phyloP scores from a whole-genome alignment of 2,888 invertebrate species.

The Polyommatus icarus region DNA sequence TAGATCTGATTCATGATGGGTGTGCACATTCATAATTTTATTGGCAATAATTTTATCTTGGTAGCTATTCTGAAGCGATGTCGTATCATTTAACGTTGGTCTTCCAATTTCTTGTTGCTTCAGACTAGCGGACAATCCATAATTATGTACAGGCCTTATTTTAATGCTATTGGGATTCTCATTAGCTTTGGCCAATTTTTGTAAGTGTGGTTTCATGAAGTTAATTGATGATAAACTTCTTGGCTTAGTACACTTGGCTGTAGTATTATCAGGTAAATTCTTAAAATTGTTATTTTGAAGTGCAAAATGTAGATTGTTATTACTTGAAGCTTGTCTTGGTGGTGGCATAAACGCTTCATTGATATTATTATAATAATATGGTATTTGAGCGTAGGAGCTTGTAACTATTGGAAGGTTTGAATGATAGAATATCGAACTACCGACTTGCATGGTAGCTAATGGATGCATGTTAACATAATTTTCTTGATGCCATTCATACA shows the following conservation, averaged over 20 bases:
- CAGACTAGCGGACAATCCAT: neutral
- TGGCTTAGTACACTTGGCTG: neutral
- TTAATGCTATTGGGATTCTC: neutral
- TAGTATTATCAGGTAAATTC: neutral
- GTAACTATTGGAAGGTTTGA: neutral
- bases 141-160: constrained; percentile 7
- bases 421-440: neutral
- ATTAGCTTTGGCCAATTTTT: constrained; percentile 14
- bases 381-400: neutral
- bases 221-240: neutral
- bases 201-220: constrained; percentile 10
- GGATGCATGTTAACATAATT: neutral
- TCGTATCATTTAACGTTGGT: neutral
- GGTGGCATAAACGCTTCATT: neutral
- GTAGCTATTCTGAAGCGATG: neutral
- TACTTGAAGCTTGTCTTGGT: neutral
- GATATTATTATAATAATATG: neutral
- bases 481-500: neutral
- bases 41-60: neutral
- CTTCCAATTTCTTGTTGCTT: neutral
- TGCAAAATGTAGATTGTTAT: neutral
- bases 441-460: neutral
- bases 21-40: neutral
- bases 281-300: neutral
- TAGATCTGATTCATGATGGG: neutral